A percentile compares a stretch with the other conserved stretches of the same genome.
Evolutionary conservation across 2,113 vertebrate genomes (phyloP).

Genomic region (Polypterus senegalus): DNA sequence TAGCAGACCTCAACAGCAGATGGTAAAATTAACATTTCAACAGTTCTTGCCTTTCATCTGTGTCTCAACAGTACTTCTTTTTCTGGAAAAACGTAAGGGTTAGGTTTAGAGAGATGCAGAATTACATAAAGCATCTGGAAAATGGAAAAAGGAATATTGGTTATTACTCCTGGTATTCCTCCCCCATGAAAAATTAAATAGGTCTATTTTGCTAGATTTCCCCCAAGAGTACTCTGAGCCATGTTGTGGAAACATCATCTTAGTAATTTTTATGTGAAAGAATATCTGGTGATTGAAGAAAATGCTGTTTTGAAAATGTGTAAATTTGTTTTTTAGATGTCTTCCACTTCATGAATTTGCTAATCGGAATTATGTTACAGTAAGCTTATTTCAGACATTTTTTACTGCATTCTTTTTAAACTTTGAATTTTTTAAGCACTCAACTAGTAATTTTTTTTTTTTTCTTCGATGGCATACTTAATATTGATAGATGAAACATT

Average conservation of each 20-base stretch:
- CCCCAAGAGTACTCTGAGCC: conserved; percentile 74
- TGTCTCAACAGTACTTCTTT: conserved; percentile 73
- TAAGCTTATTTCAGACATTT: too few species aligned
- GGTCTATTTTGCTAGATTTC: conserved; percentile 89
- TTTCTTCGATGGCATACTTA: too few species aligned
- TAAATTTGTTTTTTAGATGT: conserved; percentile 31
- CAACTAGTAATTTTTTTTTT: too few species aligned
- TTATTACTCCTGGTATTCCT: conserved; percentile 87
- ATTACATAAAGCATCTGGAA: conserved; percentile 93
- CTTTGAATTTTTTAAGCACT: too few species aligned
- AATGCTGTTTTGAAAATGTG: conserved; percentile 54
- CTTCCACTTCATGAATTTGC: too few species aligned
- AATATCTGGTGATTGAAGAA: conserved; percentile 86
- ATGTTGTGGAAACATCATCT: conserved; percentile 92
- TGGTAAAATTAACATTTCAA: conserved; percentile 99
- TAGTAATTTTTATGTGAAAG: conserved; percentile 82
- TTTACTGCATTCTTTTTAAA: too few species aligned
- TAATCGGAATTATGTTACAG: too few species aligned
- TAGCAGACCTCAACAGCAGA: conserved; percentile 92
- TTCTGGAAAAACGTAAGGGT: conserved; percentile 55
- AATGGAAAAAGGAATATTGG: conserved; percentile 85
- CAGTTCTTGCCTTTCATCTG: conserved; percentile 90
- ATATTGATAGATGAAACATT: too few species aligned
- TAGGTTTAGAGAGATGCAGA: conserved; percentile 77
- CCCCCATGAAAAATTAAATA: conserved; percentile 96